These are phyloP conservation scores for Onchidella celtica DNA, from an alignment of 2,888 invertebrate species.

Conservation along the genomic window DNA sequence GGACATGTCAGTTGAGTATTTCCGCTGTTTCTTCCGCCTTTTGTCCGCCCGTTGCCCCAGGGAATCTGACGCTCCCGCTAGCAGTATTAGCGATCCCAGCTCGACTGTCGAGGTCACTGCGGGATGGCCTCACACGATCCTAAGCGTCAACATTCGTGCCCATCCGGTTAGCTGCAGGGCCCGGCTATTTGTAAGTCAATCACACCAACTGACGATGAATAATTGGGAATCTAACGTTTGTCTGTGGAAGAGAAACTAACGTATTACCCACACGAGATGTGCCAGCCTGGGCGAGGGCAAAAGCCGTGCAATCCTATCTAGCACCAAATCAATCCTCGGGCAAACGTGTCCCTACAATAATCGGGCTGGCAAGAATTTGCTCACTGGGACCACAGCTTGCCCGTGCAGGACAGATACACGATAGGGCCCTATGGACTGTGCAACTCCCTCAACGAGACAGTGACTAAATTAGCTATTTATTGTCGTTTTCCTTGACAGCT, in stretches of 20 bases:
- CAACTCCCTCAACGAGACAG: constrained; percentile 39
- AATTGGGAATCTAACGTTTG: constrained; percentile 42
- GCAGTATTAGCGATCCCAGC: constrained; percentile 34
- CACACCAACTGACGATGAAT: constrained; percentile 45
- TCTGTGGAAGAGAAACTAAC: not conserved
- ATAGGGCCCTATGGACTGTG: constrained; percentile 45
- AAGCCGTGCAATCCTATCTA: constrained; percentile 45
- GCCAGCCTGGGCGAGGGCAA: constrained; percentile 15
- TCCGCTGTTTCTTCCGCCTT: constrained; percentile 44
- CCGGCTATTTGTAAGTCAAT: constrained; percentile 48
- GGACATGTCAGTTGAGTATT: constrained; percentile 42
- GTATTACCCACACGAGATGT: constrained; percentile 41
- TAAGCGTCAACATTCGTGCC: constrained; percentile 38
- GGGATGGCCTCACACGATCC: constrained; percentile 34
- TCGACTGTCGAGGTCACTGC: constrained; percentile 8
- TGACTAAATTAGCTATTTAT: constrained; percentile 52
- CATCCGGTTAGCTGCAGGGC: constrained; percentile 13
- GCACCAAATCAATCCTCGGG: constrained; percentile 41
- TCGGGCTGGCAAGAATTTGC: constrained; percentile 30
- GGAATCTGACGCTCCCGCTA: constrained; percentile 17
- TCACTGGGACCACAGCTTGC: constrained; percentile 40
- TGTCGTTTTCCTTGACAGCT: constrained; percentile 48
- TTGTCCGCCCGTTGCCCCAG: constrained; percentile 20
- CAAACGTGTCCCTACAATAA: constrained; percentile 47
- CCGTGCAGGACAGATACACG: constrained; percentile 35